Base-by-base conservation (phyloP, 2,888 invertebrate genomes). In the Peribatodes rhomboidaria region DNA sequence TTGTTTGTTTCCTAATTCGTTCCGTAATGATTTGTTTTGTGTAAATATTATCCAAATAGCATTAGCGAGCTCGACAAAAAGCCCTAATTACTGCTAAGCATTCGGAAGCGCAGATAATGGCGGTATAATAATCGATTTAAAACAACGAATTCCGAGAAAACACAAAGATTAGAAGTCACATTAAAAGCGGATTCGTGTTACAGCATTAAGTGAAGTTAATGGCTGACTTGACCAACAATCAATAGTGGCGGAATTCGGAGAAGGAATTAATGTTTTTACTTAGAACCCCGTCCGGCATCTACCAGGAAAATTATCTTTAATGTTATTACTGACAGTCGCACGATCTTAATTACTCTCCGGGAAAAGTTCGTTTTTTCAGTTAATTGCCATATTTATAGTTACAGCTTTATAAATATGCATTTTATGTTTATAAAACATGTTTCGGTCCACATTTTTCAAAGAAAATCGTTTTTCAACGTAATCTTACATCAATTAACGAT, bases 211-310 rank as follows among this genome's bases (percentile, higher is more conserved):
- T 69, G 63, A 67, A 67, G 70, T 69, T 69, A 47, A 67, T 70
- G 67, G 68, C 50, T 76, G 76, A 78, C 74, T 74, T 74, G 71
- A 75, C 68, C 73, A 77, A 79, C 83, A 80, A 82, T 81, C 81
- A 79, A 80, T 78, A 78, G 75, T 72, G 69, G 71, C 63, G 74
- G 77, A 77, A 79, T 83, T 83, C 83, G 79, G 79, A 79, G 82
- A 84, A 82, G 75, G 70, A 78, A 81, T 80, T 82, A 82, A 81
- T 76, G 76, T 75, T 79, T 80, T 82, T 82, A 82, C 80, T 76
- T 73, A 78, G 79, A 83, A 81, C 72, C 71, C 77, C 76, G 70
- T 63, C 72, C 74, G 72, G 59, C 57, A 53, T 70, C 72, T 83
- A 83, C 80, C 75, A 72, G 77, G 82, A 81, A 83, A 82, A 79